phyloP scores from a whole-genome alignment of 2,797 vertebrate genomes.

The Galagoides demidoff region DNA sequence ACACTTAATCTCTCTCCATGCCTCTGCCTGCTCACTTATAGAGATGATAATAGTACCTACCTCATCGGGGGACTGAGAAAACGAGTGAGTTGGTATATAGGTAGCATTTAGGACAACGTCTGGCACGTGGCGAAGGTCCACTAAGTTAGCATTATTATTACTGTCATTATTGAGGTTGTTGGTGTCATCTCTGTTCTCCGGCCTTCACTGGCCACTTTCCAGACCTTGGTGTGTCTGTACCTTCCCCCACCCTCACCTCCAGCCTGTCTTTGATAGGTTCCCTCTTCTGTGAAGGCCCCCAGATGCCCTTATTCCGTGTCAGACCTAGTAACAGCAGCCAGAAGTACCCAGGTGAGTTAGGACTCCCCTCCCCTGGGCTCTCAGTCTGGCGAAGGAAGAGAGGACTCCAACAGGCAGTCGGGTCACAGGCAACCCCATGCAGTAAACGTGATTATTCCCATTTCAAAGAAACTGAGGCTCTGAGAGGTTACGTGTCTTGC shows the following conservation, averaged over 20 bases:
- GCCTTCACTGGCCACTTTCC: neutral
- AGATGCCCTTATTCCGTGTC: neutral
- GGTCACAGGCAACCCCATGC: neutral
- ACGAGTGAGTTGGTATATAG: neutral
- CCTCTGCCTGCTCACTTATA: conserved; percentile 1
- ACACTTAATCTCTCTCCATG: neutral
- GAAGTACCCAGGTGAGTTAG: neutral
- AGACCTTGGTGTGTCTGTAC: neutral
- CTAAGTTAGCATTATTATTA: fast-evolving
- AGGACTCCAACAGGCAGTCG: neutral
- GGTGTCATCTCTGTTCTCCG: neutral
- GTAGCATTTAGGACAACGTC: neutral
- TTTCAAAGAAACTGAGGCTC: conserved; percentile 23
- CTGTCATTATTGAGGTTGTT: too few relatives aligned
- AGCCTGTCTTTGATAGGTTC: neutral
- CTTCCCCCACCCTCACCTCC: neutral
- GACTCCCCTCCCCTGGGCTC: neutral
- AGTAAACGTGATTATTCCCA: neutral
- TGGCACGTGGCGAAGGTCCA: neutral
- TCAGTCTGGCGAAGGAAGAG: neutral
- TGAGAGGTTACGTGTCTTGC: neutral
- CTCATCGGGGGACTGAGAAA: neutral
- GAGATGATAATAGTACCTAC: neutral
- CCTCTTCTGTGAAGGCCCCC: neutral
- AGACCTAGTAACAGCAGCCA: neutral